Evolutionary conservation across 37 sponge, comb jelly and placozoan species (phyloP).

Genomic region (Eunapius fragilis): DNA sequence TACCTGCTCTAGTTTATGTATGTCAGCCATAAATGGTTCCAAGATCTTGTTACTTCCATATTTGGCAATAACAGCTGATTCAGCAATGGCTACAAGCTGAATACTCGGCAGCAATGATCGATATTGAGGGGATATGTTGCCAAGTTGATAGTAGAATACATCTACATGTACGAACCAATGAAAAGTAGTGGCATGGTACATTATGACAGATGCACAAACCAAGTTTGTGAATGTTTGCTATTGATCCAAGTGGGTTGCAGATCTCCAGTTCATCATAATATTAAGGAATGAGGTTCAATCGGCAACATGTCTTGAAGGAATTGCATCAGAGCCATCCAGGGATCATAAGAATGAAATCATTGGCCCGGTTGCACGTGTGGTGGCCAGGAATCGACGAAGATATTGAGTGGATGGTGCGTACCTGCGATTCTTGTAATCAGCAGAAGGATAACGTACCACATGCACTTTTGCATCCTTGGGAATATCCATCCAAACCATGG

Average conservation of each 20-base stretch:
- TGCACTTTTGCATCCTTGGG: no score
- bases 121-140: constrained; percentile 39
- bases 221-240: constrained; percentile 59
- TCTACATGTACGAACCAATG: constrained; percentile 3
- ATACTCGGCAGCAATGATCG: constrained; percentile 35
- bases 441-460: no score
- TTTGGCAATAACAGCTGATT: constrained; percentile 8
- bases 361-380: no score
- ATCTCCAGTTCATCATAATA: constrained; percentile 60
- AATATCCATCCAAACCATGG: no score
- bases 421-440: no score
- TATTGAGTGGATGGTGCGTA: no score
- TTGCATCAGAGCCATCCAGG: no score
- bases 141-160: constrained; percentile 50
- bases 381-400: no score
- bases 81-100: constrained; percentile 34
- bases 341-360: no score
- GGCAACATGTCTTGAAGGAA: no score
- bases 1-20: constrained; percentile 43
- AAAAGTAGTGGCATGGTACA: neutral
- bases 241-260: constrained; percentile 51
- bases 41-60: constrained; percentile 45
- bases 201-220: constrained; percentile 37
- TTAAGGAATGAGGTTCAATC: constrained; percentile 14
- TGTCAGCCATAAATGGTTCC: constrained; percentile 40